Percentiles rank a stretch among this genome's conserved stretches.
Conservation (phyloP, 2,797 vertebrate species). For the Cephalopachus bancanus region DNA sequence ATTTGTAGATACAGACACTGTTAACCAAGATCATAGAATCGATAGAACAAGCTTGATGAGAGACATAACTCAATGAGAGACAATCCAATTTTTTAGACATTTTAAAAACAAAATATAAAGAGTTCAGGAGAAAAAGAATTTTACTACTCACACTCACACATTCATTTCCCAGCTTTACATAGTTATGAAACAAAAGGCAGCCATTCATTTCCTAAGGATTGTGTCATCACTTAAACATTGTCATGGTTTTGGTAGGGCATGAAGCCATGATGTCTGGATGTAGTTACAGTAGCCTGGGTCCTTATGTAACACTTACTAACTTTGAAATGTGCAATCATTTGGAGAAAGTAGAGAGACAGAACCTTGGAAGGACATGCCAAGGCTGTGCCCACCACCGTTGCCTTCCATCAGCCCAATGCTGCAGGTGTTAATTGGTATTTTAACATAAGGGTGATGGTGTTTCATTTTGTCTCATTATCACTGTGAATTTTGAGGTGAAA, state of each 20-base stretch:
- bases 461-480: not conserved
- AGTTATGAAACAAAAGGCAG: not conserved
- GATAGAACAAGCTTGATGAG: not conserved
- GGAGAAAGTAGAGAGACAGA: not conserved
- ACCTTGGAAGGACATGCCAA: too few species aligned
- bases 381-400: not conserved
- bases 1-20: not conserved
- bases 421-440: not conserved
- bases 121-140: not conserved
- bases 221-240: not conserved
- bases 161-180: not conserved
- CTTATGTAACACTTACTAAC: not conserved
- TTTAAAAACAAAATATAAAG: not conserved
- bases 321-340: not conserved
- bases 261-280: not conserved
- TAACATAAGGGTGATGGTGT: not conserved
- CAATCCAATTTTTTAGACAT: not conserved
- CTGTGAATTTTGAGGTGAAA: conserved; percentile 12
- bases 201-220: not conserved
- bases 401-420: not conserved
- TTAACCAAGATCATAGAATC: not conserved
- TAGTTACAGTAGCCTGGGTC: not conserved
- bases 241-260: not conserved
- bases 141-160: not conserved
- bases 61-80: not conserved